Evolutionary conservation across 2,888 invertebrate species (phyloP), one percentile per base, ranked within the genome.

Genomic region (Pelosia muscerda): DNA sequence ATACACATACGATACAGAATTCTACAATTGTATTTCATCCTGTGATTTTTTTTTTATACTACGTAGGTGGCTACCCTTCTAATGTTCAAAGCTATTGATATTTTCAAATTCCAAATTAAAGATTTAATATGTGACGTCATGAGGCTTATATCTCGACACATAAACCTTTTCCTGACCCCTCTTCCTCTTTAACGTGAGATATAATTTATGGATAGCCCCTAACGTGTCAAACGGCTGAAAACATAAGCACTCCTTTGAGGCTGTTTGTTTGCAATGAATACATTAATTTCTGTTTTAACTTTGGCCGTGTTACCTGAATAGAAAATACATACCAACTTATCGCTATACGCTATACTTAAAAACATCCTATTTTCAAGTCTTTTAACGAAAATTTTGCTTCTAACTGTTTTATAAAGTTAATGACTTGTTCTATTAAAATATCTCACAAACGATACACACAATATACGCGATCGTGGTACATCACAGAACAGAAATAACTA

Each of bases 151-250:
- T n/a, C 49, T 49, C 8, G 9, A n/a, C 49, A 13, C 22, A 25
- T 25, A 13, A 55, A 8, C 49, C n/a, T n/a, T 49, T n/a, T 49
- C n/a, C 9, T 49, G 49, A 49, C 49, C 49, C 49, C 49, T 49
- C n/a, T 49, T 49, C 49, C 49, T n/a, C n/a, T 49, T 49, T 49
- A n/a, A 49, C n/a, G n/a, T 49, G n/a, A n/a, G 49, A 49, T 49
- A 9, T 42, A 49, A 49, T 49, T 49, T 49, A 49, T 49, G 49
- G 49, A 49, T 49, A 9, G 49, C n/a, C n/a, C 55, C 25, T 55
- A 49, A 49, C 49, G n/a, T 49, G 49, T 49, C n/a, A 49, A 49
- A n/a, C 49, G 49, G 19, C n/a, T 49, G n/a, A 49, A 49, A 49
- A 49, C n/a, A 49, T 49, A 49, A 55, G 23, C 25, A 55, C 25